Evolutionary conservation across 2,797 vertebrate species (phyloP).

Genomic region (Coreius guichenoti): DNA sequence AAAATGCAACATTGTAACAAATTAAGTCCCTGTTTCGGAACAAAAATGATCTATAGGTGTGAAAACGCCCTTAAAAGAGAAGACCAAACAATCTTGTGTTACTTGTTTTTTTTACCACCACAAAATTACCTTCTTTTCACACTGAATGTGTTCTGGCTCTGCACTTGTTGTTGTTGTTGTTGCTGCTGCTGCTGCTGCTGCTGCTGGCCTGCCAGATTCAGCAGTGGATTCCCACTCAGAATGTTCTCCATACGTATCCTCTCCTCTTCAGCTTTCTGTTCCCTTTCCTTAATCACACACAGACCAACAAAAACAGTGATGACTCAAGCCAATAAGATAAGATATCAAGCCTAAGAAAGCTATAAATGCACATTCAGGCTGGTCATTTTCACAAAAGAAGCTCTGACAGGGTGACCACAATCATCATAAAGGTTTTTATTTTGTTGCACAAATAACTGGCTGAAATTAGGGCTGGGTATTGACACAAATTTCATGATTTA

Average conservation of each 20-base stretch:
- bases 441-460: neutral
- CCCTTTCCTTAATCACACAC: slow-evolving; percentile 84
- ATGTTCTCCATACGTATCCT: slow-evolving; percentile 99
- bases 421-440: neutral
- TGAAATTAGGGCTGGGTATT: neutral
- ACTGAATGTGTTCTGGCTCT: slow-evolving; percentile 85
- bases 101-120: neutral
- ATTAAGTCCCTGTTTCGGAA: too few relatives aligned
- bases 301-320: slow-evolving; percentile 17
- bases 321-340: neutral
- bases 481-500: neutral
- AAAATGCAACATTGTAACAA: too few relatives aligned
- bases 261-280: slow-evolving; percentile 98
- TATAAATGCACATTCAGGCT: neutral
- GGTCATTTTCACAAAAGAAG: neutral
- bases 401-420: neutral
- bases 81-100: neutral
- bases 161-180: slow-evolving; percentile 77
- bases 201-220: slow-evolving; percentile 91
- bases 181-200: slow-evolving; percentile 61
- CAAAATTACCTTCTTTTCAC: slow-evolving; percentile 92
- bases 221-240: slow-evolving; percentile 94
- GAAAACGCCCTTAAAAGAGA: too few relatives aligned
- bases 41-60: too few relatives aligned
- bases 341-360: neutral